phyloP scores from a whole-genome alignment of 2,113 vertebrate genomes.

The Aythya baeri region DNA sequence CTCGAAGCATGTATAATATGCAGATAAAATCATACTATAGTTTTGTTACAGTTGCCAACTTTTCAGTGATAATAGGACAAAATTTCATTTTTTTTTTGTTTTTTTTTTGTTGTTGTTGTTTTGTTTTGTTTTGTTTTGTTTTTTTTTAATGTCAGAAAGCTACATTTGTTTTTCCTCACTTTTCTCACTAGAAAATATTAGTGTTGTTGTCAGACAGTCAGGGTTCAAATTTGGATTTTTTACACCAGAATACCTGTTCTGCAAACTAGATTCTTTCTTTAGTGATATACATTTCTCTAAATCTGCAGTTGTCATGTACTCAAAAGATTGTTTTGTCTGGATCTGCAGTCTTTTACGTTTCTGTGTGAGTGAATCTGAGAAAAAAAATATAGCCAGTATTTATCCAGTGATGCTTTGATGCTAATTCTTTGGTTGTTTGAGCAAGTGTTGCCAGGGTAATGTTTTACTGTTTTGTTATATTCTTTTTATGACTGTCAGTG shows the following conservation, averaged over 20 bases:
- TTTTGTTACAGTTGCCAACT: neutral
- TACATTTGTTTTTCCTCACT: neutral
- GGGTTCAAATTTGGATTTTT: neutral
- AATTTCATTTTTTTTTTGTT: neutral
- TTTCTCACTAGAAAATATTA: too few species aligned
- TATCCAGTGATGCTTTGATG: neutral
- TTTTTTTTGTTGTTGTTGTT: too few species aligned
- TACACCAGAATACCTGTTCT: neutral
- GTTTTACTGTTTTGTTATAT: neutral
- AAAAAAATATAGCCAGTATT: slow-evolving; percentile 17
- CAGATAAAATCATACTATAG: neutral
- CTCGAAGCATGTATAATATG: neutral
- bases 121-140: neutral
- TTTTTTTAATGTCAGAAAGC: neutral
- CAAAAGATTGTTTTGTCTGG: neutral
- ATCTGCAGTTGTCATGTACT: neutral
- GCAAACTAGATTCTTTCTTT: neutral
- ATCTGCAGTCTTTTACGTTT: neutral
- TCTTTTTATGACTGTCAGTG: neutral
- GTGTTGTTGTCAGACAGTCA: neutral
- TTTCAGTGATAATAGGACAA: neutral
- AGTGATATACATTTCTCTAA: neutral
- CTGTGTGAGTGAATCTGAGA: neutral
- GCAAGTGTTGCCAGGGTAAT: slow-evolving; percentile 28
- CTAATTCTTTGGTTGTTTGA: slow-evolving; percentile 21